These are phyloP conservation scores for western clawed frog (Xenopus tropicalis) DNA, from an alignment of 2,113 vertebrate genomes.

Conservation along the genomic window UCB_Xtro_10.0 CM004445.2:112413501-112414000, in stretches of 20 bases:
- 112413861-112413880: no score
- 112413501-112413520: conserved; percentile 7
- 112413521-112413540: conserved; percentile 29
- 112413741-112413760: background rate
- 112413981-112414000: no score
- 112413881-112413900: no score
- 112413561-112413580: background rate
- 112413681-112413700: background rate
- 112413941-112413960: no score
- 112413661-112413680: conserved; percentile 11
- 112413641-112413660: conserved; percentile 5
- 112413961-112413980: no score
- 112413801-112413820: no score
- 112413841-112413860: no score
- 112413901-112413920: no score
- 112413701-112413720: conserved; percentile 1
- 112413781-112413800: no score
- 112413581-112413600: background rate
- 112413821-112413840: no score
- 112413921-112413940: no score
- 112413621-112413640: background rate
- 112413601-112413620: background rate
- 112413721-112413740: background rate
- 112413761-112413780: no score
- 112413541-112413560: background rate